Base-by-base conservation (phyloP, 2,113 vertebrate genomes). In the Festucalex cinctus region DNA sequence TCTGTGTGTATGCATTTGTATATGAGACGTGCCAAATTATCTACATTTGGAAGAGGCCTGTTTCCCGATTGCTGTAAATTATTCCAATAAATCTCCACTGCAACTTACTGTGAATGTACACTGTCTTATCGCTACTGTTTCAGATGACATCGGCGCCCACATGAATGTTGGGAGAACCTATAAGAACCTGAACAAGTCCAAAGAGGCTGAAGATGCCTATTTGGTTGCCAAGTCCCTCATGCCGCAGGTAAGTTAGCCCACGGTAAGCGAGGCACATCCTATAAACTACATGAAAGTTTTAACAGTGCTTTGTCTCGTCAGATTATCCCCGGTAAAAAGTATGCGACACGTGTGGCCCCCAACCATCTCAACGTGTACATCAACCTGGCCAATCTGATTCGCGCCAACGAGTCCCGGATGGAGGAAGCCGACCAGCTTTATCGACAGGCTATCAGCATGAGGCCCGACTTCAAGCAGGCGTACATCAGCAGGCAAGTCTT, bases 121-220 rank as follows among this genome's bases (percentile, higher is more conserved):
- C 2, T 57, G 6, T 32, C 17, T 63, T 62, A 62, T 65, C 22
- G 70, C 62, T 71, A 43, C 57, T 3, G 16, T 32, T 26, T 32
- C 83, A 94, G 97, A 99, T 92, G 97, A 98, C 81, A 98, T 98
- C 39, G 97, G 97, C 44, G 97, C 97, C 62, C 97, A 99, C 77
- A 99, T 99, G 97, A 99, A 99, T 57, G 97, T 99, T 67, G 97
- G 97, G 88, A 94, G 97, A 91, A 98, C 97, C 70, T 99, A 98
- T 63, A 99, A 98, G 92, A 99, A 98, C 83, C 83, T 99, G 76
- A 97, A 99, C 87, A 92, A 85, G 83, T 96, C 96, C 71, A 95
- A 89, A 92, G 96, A 98, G 88, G 97, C 97, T 0, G 97, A 99
- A 85, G 94, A 95, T 58, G 96, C 97, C 20, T 98, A 98, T 36